phyloP scores from a whole-genome alignment of 2,797 vertebrate species.

The Chiloscyllium punctatum region DNA sequence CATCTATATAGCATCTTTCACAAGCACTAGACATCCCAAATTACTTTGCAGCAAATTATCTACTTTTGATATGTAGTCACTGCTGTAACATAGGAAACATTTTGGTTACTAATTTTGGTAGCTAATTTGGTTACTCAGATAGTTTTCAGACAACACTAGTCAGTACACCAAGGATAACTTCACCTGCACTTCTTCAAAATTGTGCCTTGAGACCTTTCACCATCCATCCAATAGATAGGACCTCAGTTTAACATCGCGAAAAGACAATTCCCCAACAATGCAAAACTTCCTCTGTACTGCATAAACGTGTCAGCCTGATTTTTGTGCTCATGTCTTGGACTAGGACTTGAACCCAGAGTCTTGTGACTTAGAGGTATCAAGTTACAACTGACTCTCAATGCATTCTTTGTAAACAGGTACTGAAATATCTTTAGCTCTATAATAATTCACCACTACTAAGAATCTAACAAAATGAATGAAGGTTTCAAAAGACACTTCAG shows the following conservation, averaged over 20 bases:
- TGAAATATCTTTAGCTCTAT: background rate
- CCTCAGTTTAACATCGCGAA: background rate
- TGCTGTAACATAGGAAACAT: too few relatives aligned
- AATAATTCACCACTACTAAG: background rate
- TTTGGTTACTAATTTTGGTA: too few relatives aligned
- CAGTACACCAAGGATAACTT: background rate
- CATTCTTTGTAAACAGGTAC: background rate
- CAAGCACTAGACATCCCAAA: background rate
- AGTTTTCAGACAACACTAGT: background rate
- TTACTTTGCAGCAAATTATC: background rate
- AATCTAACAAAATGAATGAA: background rate
- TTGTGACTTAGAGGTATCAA: background rate
- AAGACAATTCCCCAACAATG: background rate
- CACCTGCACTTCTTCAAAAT: background rate
- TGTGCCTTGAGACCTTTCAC: background rate
- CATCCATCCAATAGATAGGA: background rate
- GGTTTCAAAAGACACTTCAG: background rate
- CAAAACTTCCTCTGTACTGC: background rate
- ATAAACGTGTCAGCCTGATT: background rate
- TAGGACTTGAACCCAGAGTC: too few relatives aligned
- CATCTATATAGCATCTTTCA: background rate
- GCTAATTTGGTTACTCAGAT: background rate
- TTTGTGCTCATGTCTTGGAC: background rate
- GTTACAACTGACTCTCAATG: background rate
- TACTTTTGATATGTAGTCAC: background rate